These are phyloP conservation scores for Patella pellucida DNA, from an alignment of 2,888 invertebrate species.

Conservation along the genomic window DNA sequence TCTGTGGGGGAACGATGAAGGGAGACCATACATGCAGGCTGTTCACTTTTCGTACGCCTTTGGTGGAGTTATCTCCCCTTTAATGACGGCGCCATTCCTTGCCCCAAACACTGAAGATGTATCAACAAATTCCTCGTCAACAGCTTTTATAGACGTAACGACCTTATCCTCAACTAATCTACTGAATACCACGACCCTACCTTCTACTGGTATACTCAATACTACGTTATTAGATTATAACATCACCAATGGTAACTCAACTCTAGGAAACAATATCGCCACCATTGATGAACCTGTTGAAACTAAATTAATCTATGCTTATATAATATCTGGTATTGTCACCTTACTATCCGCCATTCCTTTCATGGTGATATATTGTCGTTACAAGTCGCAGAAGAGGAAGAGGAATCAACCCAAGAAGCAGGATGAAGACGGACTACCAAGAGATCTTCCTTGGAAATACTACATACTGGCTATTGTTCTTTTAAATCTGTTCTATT, in stretches of 20 bases:
- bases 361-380: conserved; percentile 31
- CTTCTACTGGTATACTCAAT: too few species aligned
- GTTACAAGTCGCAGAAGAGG: conserved; percentile 25
- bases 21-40: conserved; percentile 71
- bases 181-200: too few species aligned
- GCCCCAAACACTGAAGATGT: conserved; percentile 27
- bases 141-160: not conserved
- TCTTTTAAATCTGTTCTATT: conserved; percentile 63
- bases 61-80: conserved; percentile 71
- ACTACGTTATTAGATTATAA: not conserved
- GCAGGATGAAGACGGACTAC: conserved; percentile 17
- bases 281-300: not conserved
- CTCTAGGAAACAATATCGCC: not conserved
- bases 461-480: conserved; percentile 54
- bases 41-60: conserved; percentile 72
- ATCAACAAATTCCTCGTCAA: not conserved
- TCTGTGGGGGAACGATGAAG: conserved; percentile 61
- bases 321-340: conserved; percentile 40
- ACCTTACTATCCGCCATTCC: conserved; percentile 31
- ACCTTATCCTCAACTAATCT: not conserved
- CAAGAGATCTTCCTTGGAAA: conserved; percentile 26
- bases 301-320: conserved; percentile 35
- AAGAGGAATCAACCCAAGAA: conserved; percentile 23
- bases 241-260: not conserved
- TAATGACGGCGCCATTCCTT: conserved; percentile 71